phyloP scores from a whole-genome alignment of 2,888 invertebrate genomes.

The Drosophila colorata region DNA sequence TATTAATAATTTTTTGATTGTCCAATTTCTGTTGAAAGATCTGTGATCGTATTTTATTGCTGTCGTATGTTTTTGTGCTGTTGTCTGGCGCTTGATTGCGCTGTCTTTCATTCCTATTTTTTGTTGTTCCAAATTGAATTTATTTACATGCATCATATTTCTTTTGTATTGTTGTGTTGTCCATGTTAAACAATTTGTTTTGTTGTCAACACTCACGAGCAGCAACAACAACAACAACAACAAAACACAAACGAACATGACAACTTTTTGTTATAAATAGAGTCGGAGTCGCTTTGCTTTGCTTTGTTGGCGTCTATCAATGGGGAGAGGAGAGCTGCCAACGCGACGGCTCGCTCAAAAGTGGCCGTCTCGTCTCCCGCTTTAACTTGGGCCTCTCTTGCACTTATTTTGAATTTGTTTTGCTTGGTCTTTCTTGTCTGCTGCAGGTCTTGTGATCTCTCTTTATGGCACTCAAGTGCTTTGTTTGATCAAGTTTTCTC shows the following conservation, averaged over 20 bases:
- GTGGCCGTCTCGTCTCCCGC: conserved; percentile 3
- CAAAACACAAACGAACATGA: conserved; percentile 49
- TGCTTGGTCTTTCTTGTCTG: conserved; percentile 19
- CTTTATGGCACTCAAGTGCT: conserved; percentile 11
- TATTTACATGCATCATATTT: conserved; percentile 81
- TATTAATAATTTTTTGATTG: conserved; percentile 65
- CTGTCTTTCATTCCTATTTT: conserved; percentile 38
- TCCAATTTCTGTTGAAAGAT: conserved; percentile 53
- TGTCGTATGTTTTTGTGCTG: conserved; percentile 19
- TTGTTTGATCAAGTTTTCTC: rapidly evolving
- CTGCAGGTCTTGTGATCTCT: conserved; percentile 37
- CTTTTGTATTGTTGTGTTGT: conserved; percentile 61
- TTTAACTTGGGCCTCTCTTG: conserved; percentile 22
- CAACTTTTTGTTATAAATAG: conserved; percentile 65
- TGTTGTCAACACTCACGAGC: conserved; percentile 71
- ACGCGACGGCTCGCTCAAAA: conserved; percentile 4
- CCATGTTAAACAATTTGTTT: conserved; percentile 80
- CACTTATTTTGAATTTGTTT: conserved; percentile 20
- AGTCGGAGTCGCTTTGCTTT: conserved; percentile 16
- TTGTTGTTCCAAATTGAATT: conserved; percentile 68
- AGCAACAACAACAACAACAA: conserved; percentile 33
- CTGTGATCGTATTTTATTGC: conserved; percentile 40
- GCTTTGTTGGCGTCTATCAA: conserved; percentile 35
- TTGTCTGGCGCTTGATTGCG: conserved; percentile 50
- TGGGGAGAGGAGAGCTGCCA: conserved; percentile 2